Evolutionary conservation across 2,888 invertebrate genomes (phyloP), one percentile per base, ranked within the genome.

Genomic region (Antitype chi): DNA sequence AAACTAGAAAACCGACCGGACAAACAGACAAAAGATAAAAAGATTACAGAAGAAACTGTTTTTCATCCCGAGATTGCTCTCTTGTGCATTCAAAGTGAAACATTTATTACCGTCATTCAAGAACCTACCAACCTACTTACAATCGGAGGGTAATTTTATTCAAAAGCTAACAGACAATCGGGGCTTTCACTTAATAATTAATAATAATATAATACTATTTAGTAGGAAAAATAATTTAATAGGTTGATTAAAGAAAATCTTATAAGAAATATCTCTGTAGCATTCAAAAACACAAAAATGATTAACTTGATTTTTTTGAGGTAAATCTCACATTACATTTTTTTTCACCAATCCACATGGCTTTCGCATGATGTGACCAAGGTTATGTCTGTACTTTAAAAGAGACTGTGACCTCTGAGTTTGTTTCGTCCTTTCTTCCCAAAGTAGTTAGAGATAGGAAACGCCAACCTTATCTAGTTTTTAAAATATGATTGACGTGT

Each of bases 21-120:
- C 32, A 6, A 53, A 62, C 28, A 28, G 13, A 57, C 47, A 70
- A 69, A 53, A 20, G 32, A n/a, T 28, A 43, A 52, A 28, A 62
- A 71, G 13, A 71, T 80, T 43, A 57, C 49, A 17, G 20, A 28
- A 28, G 38, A 49, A 55, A 25, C 71, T 49, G 17, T 80, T 72
- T 55, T 57, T 72, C 63, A 63, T 47, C 9, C 25, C 28, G 63
- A 49, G 49, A 55, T 71, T 80, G 63, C 71, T 70, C 80, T 63
- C 78, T 64, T 43, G 73, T 66, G 72, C 69, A 57, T 78, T 78
- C 43, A 64, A 64, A 72, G 63, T 71, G 52, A 78, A 80, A 64
- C 80, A 59, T 80, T 80, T 64, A 72, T 57, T 57, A 25, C 71
- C 55, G 57, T 72, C 80, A 64, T 52, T 52, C 28, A 5, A 62